A percentile compares a stretch with the other conserved stretches of the same genome.
These are phyloP conservation scores for Microchirus variegatus DNA, from an alignment of 2,797 vertebrate species.

Conservation along the genomic window DNA sequence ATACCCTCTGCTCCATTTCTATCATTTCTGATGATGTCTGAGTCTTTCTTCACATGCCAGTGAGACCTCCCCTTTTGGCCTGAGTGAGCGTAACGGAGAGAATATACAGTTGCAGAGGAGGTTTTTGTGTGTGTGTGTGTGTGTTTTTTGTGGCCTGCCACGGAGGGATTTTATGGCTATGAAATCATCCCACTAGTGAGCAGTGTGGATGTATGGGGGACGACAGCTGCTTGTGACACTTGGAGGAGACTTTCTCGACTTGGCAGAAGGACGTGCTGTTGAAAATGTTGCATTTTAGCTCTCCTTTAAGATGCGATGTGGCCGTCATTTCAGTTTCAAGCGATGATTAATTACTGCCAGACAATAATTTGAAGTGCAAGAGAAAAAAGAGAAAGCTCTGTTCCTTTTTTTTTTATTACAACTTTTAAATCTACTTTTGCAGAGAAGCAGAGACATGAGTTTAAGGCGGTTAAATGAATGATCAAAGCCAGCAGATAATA, in stretches of 20 bases:
- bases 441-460: neutral
- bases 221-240: conserved; percentile 23
- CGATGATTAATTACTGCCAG: neutral
- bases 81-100: conserved; percentile 1
- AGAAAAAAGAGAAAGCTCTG: no score
- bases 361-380: neutral
- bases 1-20: conserved; percentile 10
- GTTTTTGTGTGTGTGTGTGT: conserved; percentile 15
- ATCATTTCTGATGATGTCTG: conserved; percentile 42
- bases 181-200: conserved; percentile 59
- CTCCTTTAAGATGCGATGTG: neutral
- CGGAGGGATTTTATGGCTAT: conserved; percentile 51
- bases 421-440: conserved; percentile 16
- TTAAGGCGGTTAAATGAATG: neutral
- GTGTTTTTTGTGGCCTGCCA: conserved; percentile 17
- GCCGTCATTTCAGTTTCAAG: neutral
- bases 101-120: conserved; percentile 10
- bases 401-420: no score
- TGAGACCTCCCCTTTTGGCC: conserved; percentile 18
- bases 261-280: conserved; percentile 20
- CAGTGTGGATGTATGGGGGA: conserved; percentile 17
- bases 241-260: conserved; percentile 30
- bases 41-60: conserved; percentile 26
- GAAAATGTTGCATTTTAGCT: conserved; percentile 13
- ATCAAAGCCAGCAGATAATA: neutral